phyloP scores from a whole-genome alignment of 2,113 vertebrate species.

The Anoura caudifer region DNA sequence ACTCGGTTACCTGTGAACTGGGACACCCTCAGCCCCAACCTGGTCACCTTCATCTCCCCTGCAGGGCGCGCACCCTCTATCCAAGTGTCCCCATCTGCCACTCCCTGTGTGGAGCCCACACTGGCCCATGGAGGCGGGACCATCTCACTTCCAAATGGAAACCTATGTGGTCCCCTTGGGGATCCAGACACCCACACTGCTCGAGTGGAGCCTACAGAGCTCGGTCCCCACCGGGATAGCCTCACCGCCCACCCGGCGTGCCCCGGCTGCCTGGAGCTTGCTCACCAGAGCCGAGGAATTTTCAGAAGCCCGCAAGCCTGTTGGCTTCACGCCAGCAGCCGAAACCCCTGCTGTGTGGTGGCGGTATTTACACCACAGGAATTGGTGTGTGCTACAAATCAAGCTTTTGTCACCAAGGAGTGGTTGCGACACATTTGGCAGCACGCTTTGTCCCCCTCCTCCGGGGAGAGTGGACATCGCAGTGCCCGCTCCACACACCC shows the following conservation, averaged over 20 bases:
- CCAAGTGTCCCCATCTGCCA: not conserved
- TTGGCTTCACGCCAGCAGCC: rapidly evolving
- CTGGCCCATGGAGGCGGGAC: not conserved
- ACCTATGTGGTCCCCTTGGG: not conserved
- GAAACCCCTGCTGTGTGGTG: rapidly evolving
- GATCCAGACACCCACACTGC: rapidly evolving
- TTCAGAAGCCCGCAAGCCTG: not conserved
- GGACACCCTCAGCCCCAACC: not conserved
- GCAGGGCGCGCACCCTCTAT: too few species aligned
- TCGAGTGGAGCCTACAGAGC: rapidly evolving
- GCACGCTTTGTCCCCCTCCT: not conserved
- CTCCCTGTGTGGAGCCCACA: not conserved
- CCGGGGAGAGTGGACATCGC: not conserved
- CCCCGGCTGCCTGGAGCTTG: not conserved
- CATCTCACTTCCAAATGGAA: not conserved
- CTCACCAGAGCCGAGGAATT: not conserved
- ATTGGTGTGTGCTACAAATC: rapidly evolving
- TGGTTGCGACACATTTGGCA: rapidly evolving
- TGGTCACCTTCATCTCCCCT: not conserved
- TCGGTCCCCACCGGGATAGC: rapidly evolving
- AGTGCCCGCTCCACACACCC: rapidly evolving
- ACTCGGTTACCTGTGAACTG: rapidly evolving
- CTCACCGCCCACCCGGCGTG: not conserved
- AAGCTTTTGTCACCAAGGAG: not conserved
- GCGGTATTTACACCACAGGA: not conserved